Evolutionary conservation across 2,888 invertebrate genomes (phyloP).

Genomic region (Drosophila affinis): DNA sequence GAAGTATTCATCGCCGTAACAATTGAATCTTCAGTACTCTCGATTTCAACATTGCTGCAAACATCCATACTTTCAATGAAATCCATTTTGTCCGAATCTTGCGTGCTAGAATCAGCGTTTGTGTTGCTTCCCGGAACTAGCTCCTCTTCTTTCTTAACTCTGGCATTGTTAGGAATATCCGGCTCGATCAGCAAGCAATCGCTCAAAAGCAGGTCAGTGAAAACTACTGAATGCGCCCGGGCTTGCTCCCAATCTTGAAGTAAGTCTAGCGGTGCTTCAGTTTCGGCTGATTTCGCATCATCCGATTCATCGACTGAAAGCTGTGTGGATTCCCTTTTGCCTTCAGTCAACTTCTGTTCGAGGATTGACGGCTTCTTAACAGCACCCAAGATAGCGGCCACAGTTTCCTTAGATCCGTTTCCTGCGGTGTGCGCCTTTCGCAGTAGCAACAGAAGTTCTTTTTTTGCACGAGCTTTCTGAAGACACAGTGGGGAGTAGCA

Average conservation of each 20-base stretch:
- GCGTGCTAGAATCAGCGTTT: slow-evolving; percentile 56
- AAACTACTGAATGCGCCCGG: slow-evolving; percentile 85
- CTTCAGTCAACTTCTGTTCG: slow-evolving; percentile 88
- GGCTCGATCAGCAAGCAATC: slow-evolving; percentile 57
- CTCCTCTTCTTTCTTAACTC: slow-evolving; percentile 63
- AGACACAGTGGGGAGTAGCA: slow-evolving; percentile 94
- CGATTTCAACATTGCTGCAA: slow-evolving; percentile 82
- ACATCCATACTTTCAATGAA: slow-evolving; percentile 81
- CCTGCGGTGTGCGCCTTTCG: slow-evolving; percentile 87
- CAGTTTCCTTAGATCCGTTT: slow-evolving; percentile 83
- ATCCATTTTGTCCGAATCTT: slow-evolving; percentile 78
- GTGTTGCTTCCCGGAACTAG: slow-evolving; percentile 23
- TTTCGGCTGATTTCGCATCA: slow-evolving; percentile 71
- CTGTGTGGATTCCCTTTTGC: slow-evolving; percentile 82
- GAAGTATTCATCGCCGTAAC: slow-evolving; percentile 53
- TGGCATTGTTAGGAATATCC: slow-evolving; percentile 6
- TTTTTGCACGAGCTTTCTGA: slow-evolving; percentile 88
- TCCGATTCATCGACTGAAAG: slow-evolving; percentile 71
- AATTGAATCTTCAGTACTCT: slow-evolving; percentile 77
- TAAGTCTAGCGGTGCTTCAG: slow-evolving; percentile 79
- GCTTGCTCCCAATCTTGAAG: slow-evolving; percentile 85
- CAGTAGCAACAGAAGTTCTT: slow-evolving; percentile 87
- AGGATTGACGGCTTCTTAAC: slow-evolving; percentile 88
- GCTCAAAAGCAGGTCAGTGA: slow-evolving; percentile 63
- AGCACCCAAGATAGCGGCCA: slow-evolving; percentile 84